Conservation (phyloP, 2,888 invertebrate species). For the Caenorhabditis doughertyi region DNA sequence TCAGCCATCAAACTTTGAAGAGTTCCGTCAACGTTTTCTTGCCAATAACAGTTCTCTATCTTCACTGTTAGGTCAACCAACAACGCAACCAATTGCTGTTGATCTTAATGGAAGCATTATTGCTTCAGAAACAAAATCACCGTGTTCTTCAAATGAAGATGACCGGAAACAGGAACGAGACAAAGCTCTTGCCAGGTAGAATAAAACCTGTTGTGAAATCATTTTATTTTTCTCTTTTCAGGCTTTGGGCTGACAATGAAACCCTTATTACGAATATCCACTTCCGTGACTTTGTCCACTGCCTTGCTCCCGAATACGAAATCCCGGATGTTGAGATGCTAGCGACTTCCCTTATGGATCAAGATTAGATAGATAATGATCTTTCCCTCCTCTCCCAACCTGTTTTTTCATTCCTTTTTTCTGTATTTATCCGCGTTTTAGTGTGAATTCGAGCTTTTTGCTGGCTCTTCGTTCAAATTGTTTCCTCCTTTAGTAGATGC, state of each 20-base stretch:
- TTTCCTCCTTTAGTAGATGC: conserved; percentile 55
- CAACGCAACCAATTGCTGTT: conserved; percentile 58
- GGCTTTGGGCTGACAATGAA: conserved; percentile 62
- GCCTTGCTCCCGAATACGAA: conserved; percentile 75
- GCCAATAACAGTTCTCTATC: conserved; percentile 48
- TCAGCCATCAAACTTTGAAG: conserved; percentile 63
- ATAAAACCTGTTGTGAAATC: not conserved
- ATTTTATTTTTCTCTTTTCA: no score
- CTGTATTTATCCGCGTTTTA: conserved; percentile 46
- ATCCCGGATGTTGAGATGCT: conserved; percentile 66
- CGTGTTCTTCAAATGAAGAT: conserved; percentile 66
- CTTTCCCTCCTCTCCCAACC: not conserved
- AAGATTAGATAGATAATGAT: conserved; percentile 26
- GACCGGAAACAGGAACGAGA: conserved; percentile 70
- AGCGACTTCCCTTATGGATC: conserved; percentile 39
- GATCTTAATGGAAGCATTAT: conserved; percentile 67
- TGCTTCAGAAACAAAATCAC: conserved; percentile 66
- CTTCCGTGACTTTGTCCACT: conserved; percentile 69
- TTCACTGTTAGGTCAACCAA: conserved; percentile 46
- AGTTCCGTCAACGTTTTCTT: conserved; percentile 67
- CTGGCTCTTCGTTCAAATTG: conserved; percentile 28
- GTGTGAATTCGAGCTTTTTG: conserved; percentile 17
- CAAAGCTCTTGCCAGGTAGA: conserved; percentile 67
- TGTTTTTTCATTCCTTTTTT: not conserved
- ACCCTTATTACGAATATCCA: conserved; percentile 44